Evolutionary conservation across 2,113 vertebrate genomes (phyloP).

Genomic region (Sardina pilchardus): DNA sequence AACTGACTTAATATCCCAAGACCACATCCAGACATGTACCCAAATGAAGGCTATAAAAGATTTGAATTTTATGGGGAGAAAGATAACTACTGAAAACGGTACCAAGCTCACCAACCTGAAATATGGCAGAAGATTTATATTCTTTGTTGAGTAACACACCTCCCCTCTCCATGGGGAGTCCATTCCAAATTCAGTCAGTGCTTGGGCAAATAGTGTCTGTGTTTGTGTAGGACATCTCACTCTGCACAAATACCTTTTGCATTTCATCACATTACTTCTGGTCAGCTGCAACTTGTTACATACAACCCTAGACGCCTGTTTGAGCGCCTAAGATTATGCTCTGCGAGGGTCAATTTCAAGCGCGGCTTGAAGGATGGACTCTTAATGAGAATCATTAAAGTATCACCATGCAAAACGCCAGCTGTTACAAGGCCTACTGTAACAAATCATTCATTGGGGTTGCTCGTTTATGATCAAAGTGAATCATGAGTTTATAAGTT

Average conservation of each 20-base stretch:
- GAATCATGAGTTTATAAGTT: slow-evolving; percentile 10
- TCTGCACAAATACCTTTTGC: not conserved
- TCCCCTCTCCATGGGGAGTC: slow-evolving; percentile 55
- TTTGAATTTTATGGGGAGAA: not conserved
- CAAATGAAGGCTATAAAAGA: not conserved
- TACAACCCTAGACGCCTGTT: not conserved
- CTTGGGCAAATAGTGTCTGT: not conserved
- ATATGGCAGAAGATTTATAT: slow-evolving; percentile 50
- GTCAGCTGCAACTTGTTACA: not conserved
- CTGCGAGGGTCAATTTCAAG: not conserved
- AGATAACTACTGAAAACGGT: not conserved
- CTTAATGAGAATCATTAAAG: not conserved
- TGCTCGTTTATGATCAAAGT: not conserved
- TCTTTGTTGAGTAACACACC: slow-evolving; percentile 49
- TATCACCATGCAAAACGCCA: not conserved
- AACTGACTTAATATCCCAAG: not conserved
- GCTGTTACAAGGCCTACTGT: not conserved
- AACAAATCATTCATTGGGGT: not conserved
- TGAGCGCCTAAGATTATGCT: not conserved
- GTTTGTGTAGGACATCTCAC: not conserved
- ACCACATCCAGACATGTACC: not conserved
- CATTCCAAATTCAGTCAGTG: slow-evolving; percentile 41
- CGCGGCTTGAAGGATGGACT: too few relatives aligned
- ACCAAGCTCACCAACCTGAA: slow-evolving; percentile 60
- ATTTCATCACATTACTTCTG: not conserved